A percentile compares a stretch with the other conserved stretches of the same genome.
Evolutionary conservation across 2,113 vertebrate species (phyloP).

Genomic region (Suncus etruscus): DNA sequence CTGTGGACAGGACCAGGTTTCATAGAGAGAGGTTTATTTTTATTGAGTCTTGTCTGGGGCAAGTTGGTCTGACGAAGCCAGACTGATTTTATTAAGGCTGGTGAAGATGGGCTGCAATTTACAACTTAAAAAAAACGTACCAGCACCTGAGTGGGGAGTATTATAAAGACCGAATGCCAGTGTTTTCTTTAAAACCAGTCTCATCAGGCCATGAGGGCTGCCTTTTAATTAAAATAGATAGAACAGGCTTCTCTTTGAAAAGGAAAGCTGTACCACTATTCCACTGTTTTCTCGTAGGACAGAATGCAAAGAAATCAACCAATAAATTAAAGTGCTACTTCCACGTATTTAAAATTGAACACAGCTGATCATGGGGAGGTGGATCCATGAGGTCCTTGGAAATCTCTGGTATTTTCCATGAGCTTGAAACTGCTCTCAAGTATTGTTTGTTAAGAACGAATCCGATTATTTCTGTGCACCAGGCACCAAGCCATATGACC

Average conservation of each 20-base stretch:
- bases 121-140: neutral
- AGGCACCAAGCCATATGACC: neutral
- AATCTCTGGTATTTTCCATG: neutral
- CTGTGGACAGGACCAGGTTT: neutral
- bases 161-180: neutral
- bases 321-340: slow-evolving; percentile 32
- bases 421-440: slow-evolving; percentile 20
- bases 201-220: neutral
- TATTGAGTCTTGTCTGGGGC: neutral
- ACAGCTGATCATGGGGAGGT: neutral
- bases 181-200: slow-evolving; percentile 42
- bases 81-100: slow-evolving; percentile 25
- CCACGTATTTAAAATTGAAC: slow-evolving; percentile 34
- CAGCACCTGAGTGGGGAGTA: slow-evolving; percentile 9
- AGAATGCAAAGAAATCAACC: slow-evolving; percentile 13
- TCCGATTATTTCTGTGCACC: neutral
- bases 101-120: no score
- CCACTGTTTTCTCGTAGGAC: slow-evolving; percentile 10
- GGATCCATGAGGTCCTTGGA: neutral
- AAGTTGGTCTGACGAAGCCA: neutral
- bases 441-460: neutral
- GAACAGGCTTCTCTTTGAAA: neutral
- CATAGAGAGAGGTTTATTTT: neutral
- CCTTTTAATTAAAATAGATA: slow-evolving; percentile 31
- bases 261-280: slow-evolving; percentile 8